These are phyloP conservation scores for Limenitis camilla DNA, from an alignment of 2,888 invertebrate genomes.

Conservation along the genomic window DNA sequence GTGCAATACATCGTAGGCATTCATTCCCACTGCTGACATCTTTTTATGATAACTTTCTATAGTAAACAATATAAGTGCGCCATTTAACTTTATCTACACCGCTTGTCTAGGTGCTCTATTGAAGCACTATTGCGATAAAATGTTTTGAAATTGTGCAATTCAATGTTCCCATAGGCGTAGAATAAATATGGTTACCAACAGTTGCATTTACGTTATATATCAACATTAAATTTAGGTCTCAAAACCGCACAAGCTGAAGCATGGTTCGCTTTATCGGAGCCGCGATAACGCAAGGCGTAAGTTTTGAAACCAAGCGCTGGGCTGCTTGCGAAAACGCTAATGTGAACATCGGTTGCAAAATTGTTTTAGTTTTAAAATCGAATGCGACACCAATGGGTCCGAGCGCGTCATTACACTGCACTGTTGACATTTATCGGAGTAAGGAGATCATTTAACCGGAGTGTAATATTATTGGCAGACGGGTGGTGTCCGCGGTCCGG, in stretches of 20 bases:
- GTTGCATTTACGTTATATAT: slow-evolving; percentile 20
- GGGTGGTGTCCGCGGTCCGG: slow-evolving; percentile 46
- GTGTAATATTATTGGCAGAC: slow-evolving; percentile 60
- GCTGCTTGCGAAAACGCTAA: slow-evolving; percentile 75
- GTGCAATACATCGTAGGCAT: no score
- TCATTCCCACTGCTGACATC: slow-evolving; percentile 33
- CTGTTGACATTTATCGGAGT: slow-evolving; percentile 38
- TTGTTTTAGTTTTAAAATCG: slow-evolving; percentile 71
- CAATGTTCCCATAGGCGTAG: slow-evolving; percentile 8
- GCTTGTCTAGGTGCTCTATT: neutral
- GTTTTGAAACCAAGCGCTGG: slow-evolving; percentile 71
- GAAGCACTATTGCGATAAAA: slow-evolving; percentile 14
- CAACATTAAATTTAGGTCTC: slow-evolving; percentile 57
- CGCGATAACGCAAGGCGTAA: slow-evolving; percentile 71
- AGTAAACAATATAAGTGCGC: slow-evolving; percentile 36
- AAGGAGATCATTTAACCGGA: slow-evolving; percentile 46
- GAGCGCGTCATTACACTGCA: slow-evolving; percentile 24
- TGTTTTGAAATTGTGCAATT: slow-evolving; percentile 21
- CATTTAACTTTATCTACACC: slow-evolving; percentile 24
- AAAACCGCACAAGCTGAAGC: slow-evolving; percentile 59
- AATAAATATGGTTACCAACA: slow-evolving; percentile 12
- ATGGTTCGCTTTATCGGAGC: slow-evolving; percentile 67
- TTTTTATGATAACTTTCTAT: slow-evolving; percentile 34
- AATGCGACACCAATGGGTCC: slow-evolving; percentile 42
- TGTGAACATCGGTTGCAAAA: slow-evolving; percentile 74